phyloP scores from a whole-genome alignment of 2,113 vertebrate genomes.

The Myiagra hebetior region DNA sequence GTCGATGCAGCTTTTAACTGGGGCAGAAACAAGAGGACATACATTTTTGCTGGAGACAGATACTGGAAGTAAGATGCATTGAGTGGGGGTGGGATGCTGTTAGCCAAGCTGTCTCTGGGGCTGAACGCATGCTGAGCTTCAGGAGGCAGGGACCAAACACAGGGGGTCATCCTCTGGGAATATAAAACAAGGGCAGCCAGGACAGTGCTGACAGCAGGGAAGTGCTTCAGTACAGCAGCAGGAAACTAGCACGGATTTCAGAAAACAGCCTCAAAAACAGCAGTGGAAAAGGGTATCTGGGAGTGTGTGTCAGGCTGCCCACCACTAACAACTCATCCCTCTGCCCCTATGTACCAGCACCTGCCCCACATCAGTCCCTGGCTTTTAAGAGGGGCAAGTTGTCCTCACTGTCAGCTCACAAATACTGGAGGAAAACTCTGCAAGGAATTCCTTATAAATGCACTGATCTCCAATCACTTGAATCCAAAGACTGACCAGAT shows the following conservation, averaged over 20 bases:
- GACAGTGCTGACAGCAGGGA: background rate
- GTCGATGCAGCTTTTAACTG: constrained; percentile 93
- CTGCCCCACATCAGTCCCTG: background rate
- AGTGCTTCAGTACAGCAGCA: background rate
- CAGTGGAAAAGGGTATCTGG: background rate
- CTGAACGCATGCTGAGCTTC: background rate
- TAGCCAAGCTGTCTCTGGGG: background rate
- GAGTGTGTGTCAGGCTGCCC: background rate
- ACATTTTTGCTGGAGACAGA: constrained; percentile 90
- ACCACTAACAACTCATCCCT: background rate
- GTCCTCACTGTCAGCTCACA: background rate
- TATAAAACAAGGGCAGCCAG: background rate
- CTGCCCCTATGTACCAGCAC: background rate
- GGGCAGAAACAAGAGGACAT: constrained; percentile 92
- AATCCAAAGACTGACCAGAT: background rate
- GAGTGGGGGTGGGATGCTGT: background rate
- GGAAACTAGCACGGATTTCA: background rate
- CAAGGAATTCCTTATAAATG: background rate
- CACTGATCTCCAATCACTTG: background rate
- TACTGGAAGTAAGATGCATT: constrained; percentile 88
- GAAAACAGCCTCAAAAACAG: background rate
- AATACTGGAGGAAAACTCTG: background rate
- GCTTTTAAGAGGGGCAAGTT: background rate
- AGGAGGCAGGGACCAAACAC: background rate
- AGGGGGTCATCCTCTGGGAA: background rate